phyloP scores from a whole-genome alignment of 2,797 vertebrate species.

The Cynodonichthys magdalenae region DNA sequence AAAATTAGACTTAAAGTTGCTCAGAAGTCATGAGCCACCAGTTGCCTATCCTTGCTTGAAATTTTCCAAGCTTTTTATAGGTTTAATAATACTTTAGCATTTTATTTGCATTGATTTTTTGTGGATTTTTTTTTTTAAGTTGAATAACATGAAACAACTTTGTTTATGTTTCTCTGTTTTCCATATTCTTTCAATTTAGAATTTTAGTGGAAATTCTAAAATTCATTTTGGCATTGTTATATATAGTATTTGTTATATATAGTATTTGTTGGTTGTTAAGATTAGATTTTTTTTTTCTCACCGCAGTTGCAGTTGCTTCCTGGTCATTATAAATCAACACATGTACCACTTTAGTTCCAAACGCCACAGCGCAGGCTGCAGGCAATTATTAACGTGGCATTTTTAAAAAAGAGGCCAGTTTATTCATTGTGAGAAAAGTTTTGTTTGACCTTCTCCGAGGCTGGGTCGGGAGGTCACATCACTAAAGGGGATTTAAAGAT shows the following conservation, averaged over 20 bases:
- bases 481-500: slow-evolving; percentile 69
- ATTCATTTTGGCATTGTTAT: not conserved
- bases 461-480: slow-evolving; percentile 72
- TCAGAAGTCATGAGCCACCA: too few species aligned
- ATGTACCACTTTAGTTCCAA: slow-evolving; percentile 18
- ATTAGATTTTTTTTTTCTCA: too few species aligned
- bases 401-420: slow-evolving; percentile 69
- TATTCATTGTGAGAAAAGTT: slow-evolving; percentile 74
- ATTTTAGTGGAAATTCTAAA: not conserved
- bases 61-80: not conserved
- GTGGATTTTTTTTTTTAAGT: too few species aligned
- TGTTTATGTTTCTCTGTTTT: not conserved
- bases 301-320: not conserved
- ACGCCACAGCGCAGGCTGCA: slow-evolving; percentile 3
- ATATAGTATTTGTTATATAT: too few species aligned
- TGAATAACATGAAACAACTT: not conserved
- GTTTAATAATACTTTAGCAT: not conserved
- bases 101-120: not conserved
- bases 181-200: too few species aligned
- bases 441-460: slow-evolving; percentile 74
- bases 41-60: too few species aligned
- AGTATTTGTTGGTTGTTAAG: too few species aligned
- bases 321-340: slow-evolving; percentile 26
- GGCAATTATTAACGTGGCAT: slow-evolving; percentile 42
- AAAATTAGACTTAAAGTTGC: too few species aligned